Conservation (phyloP, 2,797 vertebrate genomes). For the Gymnothorax reevesii region DNA sequence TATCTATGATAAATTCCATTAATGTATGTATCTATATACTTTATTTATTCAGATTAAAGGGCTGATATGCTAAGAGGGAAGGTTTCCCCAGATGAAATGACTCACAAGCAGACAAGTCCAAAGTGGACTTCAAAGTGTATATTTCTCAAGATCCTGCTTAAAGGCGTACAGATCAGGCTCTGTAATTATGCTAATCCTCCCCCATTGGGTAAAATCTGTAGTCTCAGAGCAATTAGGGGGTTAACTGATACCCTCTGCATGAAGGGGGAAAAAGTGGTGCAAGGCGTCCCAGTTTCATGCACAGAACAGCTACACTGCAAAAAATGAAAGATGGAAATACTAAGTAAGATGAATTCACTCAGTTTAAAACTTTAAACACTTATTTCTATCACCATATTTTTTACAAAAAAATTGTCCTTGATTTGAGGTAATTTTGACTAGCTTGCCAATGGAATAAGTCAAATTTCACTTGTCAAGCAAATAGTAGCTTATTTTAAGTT, state of each 20-base stretch:
- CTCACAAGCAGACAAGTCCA: conserved; percentile 26
- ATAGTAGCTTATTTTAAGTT: too few species aligned
- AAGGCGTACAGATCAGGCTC: conserved; percentile 32
- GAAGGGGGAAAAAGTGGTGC: neutral
- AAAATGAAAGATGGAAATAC: too few species aligned
- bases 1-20: neutral
- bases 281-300: conserved; percentile 12
- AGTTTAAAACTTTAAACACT: too few species aligned
- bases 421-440: too few species aligned
- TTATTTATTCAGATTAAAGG: neutral
- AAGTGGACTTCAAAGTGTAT: conserved; percentile 39
- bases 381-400: too few species aligned
- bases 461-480: too few species aligned
- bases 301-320: conserved; percentile 18
- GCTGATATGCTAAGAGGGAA: neutral
- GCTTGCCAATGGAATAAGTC: too few species aligned
- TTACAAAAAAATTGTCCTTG: too few species aligned
- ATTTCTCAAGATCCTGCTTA: conserved; percentile 42
- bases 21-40: neutral
- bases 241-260: conserved; percentile 43
- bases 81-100: conserved; percentile 19
- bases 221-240: conserved; percentile 50
- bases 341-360: too few species aligned
- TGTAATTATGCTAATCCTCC: conserved; percentile 56
- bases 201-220: conserved; percentile 42